phyloP scores from a whole-genome alignment of 2,888 invertebrate genomes.

The Anarsia innoxiella region DNA sequence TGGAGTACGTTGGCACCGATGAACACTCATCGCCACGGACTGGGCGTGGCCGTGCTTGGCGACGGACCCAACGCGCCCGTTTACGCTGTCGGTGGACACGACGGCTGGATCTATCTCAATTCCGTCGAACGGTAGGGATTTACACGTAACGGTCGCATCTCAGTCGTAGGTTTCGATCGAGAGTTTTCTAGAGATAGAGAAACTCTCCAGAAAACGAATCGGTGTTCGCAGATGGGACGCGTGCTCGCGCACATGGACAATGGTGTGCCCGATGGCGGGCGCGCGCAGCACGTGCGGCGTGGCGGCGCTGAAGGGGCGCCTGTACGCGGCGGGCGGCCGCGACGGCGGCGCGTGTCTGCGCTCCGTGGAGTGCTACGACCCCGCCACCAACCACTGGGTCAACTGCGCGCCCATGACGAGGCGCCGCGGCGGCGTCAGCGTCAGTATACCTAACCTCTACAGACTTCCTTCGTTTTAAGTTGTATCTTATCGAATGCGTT shows the following conservation, averaged over 20 bases:
- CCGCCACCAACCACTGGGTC: constrained; percentile 83
- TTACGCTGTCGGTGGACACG: constrained; percentile 96
- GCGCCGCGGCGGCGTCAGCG: constrained; percentile 91
- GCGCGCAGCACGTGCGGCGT: constrained; percentile 94
- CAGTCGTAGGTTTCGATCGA: too few species aligned
- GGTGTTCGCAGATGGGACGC: constrained; percentile 89
- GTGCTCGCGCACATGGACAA: constrained; percentile 89
- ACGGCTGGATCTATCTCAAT: constrained; percentile 96
- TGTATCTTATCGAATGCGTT: too few species aligned
- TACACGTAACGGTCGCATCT: too few species aligned
- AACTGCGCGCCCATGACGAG: constrained; percentile 91
- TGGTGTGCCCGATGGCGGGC: constrained; percentile 91
- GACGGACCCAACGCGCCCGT: constrained; percentile 83
- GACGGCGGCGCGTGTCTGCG: constrained; percentile 93
- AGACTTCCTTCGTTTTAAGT: too few species aligned
- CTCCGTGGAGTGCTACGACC: constrained; percentile 91
- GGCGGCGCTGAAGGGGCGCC: constrained; percentile 86
- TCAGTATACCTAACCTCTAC: too few species aligned
- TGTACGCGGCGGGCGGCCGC: constrained; percentile 94
- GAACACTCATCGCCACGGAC: constrained; percentile 90
- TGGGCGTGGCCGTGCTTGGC: constrained; percentile 86
- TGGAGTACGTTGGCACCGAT: constrained; percentile 91
- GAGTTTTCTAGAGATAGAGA: too few species aligned
- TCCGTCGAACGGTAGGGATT: constrained; percentile 91
- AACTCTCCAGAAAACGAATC: too few species aligned